These are phyloP conservation scores for Erebia epiphron DNA, from an alignment of 2,888 invertebrate genomes.

Conservation along the genomic window DNA sequence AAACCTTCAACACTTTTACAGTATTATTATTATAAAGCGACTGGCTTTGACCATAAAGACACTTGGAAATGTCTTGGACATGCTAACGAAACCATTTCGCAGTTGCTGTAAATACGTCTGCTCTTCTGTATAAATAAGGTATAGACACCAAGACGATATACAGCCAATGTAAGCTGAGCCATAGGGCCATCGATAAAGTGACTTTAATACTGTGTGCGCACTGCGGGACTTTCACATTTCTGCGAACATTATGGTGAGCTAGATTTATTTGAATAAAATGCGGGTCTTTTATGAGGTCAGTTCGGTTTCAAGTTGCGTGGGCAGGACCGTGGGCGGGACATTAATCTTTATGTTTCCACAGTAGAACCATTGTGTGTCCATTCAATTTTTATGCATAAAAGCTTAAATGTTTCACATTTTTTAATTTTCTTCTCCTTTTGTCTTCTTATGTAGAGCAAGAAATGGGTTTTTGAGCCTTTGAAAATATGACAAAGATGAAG, in stretches of 20 bases:
- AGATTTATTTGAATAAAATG: constrained; percentile 31
- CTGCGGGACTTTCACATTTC: constrained; percentile 28
- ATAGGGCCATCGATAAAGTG: constrained; percentile 20
- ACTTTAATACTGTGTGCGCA: constrained; percentile 25
- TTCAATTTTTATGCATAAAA: constrained; percentile 21
- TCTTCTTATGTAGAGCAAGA: constrained; percentile 1
- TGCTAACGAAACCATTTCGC: too few relatives aligned
- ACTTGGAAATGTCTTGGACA: too few relatives aligned
- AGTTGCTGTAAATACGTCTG: too few relatives aligned
- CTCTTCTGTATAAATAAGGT: too few relatives aligned
- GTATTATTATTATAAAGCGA: too few relatives aligned
- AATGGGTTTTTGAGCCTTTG: constrained; percentile 2
- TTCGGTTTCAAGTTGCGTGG: constrained; percentile 27
- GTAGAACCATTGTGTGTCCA: constrained; percentile 16
- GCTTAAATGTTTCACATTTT: constrained; percentile 13
- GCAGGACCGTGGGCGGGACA: constrained; percentile 20
- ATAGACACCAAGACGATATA: too few relatives aligned
- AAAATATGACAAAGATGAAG: not conserved
- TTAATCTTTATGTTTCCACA: constrained; percentile 19
- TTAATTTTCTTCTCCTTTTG: constrained; percentile 3
- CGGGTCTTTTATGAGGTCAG: constrained; percentile 32
- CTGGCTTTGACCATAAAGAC: too few relatives aligned
- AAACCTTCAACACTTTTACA: too few relatives aligned
- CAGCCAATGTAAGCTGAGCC: not conserved
- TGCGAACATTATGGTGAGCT: constrained; percentile 26